Evolutionary conservation across 2,797 vertebrate genomes (phyloP).

Genomic region (Hybognathus amarus): DNA sequence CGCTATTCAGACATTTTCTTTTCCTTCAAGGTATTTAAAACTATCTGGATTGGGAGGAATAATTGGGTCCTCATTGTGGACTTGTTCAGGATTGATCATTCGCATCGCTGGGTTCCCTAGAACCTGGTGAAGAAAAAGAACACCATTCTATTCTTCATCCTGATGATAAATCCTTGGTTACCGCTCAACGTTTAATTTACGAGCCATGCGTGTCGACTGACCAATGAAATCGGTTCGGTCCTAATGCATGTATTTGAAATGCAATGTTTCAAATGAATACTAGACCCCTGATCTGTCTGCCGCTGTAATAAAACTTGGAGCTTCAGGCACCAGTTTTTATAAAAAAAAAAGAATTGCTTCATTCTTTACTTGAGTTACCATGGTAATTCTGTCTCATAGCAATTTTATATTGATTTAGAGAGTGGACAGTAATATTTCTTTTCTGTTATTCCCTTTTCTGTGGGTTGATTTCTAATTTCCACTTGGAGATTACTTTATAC

Average conservation of each 20-base stretch:
- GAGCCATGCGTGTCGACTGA: slow-evolving; percentile 84
- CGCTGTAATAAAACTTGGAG: slow-evolving; percentile 97
- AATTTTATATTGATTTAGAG: slow-evolving; percentile 99
- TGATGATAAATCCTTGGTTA: slow-evolving; percentile 81
- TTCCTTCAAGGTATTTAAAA: slow-evolving; percentile 64
- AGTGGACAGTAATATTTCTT: slow-evolving; percentile 99
- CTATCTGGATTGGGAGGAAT: slow-evolving; percentile 68
- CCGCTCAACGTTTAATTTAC: slow-evolving; percentile 81
- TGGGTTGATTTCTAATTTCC: slow-evolving; percentile 99
- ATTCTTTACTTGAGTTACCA: slow-evolving; percentile 99
- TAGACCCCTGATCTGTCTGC: slow-evolving; percentile 91
- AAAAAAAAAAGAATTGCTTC: slow-evolving; percentile 99
- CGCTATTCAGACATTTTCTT: slow-evolving; percentile 72
- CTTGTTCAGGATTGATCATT: slow-evolving; percentile 71
- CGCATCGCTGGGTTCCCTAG: slow-evolving; percentile 66
- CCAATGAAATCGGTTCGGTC: slow-evolving; percentile 92
- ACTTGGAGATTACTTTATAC: slow-evolving; percentile 99
- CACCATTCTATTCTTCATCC: slow-evolving; percentile 64
- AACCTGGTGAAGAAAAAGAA: slow-evolving; percentile 62
- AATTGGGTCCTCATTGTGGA: slow-evolving; percentile 69
- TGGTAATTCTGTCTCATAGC: slow-evolving; percentile 98
- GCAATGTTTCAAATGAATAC: slow-evolving; percentile 97
- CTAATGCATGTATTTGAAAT: slow-evolving; percentile 96
- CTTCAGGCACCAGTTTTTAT: slow-evolving; percentile 98
- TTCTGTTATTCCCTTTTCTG: slow-evolving; percentile 97